Evolutionary conservation across 2,113 vertebrate genomes (phyloP).

Genomic region (Ciconia stormi): DNA sequence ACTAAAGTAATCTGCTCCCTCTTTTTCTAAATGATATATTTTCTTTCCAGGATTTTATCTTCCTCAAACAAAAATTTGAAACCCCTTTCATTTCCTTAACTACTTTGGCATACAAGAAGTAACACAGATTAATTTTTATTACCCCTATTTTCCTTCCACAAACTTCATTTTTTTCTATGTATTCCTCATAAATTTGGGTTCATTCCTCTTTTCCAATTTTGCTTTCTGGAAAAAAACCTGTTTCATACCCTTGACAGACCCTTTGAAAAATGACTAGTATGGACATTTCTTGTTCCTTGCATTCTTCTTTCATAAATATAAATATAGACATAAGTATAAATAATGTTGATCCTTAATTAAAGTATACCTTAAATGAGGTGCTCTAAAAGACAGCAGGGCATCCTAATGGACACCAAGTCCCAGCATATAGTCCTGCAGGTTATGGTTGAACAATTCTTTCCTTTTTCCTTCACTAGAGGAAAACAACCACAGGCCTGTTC

Average conservation of each 20-base stretch:
- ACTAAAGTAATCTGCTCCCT: neutral
- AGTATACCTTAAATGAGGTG: neutral
- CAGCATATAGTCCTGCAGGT: neutral
- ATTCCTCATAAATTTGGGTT: neutral
- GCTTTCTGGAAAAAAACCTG: neutral
- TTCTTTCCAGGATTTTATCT: neutral
- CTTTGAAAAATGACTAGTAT: neutral
- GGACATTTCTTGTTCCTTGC: neutral
- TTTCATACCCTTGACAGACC: neutral
- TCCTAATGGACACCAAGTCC: neutral
- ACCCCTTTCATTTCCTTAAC: neutral
- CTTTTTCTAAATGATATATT: neutral
- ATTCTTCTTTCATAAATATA: neutral
- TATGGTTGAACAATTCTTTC: neutral
- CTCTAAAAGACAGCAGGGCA: neutral
- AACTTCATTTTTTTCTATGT: neutral
- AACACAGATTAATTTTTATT: neutral
- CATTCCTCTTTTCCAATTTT: neutral
- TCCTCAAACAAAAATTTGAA: neutral
- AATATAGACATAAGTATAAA: neutral
- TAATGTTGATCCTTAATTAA: neutral
- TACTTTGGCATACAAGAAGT: neutral
- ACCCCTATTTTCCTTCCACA: neutral
- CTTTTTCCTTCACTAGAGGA: neutral
- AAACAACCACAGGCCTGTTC: neutral